A percentile compares a stretch with the other conserved stretches of the same genome.
Conservation (phyloP, 2,113 vertebrate species). For the Pygathrix nemaeus region DNA sequence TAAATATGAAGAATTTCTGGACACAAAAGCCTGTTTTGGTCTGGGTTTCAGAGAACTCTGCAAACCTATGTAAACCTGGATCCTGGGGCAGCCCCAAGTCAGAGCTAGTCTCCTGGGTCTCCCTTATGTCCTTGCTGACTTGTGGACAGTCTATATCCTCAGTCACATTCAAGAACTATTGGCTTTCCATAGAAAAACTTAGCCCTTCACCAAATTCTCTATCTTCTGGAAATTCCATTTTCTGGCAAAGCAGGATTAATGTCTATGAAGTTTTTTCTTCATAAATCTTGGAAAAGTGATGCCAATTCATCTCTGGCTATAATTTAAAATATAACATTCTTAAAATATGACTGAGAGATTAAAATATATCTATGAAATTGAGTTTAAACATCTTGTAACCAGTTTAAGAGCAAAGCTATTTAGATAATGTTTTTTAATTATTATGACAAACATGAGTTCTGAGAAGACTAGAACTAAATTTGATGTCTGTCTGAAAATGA, state of each 20-base stretch:
- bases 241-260: not conserved
- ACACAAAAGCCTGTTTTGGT: not conserved
- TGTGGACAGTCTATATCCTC: not conserved
- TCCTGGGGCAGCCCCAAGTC: not conserved
- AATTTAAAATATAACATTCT: not conserved
- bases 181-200: not conserved
- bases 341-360: not conserved
- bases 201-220: not conserved
- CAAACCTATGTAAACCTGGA: not conserved
- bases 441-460: not conserved
- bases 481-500: not conserved
- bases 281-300: not conserved
- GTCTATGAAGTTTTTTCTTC: not conserved
- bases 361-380: not conserved
- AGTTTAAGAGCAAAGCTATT: not conserved
- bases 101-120: not conserved
- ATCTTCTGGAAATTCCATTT: not conserved
- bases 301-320: not conserved
- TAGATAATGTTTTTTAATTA: not conserved
- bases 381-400: not conserved
- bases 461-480: not conserved
- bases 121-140: not conserved
- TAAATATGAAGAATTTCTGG: not conserved
- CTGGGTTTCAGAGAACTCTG: not conserved
- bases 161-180: not conserved